Conservation (phyloP, 2,797 vertebrate species). For the Semotilus atromaculatus region DNA sequence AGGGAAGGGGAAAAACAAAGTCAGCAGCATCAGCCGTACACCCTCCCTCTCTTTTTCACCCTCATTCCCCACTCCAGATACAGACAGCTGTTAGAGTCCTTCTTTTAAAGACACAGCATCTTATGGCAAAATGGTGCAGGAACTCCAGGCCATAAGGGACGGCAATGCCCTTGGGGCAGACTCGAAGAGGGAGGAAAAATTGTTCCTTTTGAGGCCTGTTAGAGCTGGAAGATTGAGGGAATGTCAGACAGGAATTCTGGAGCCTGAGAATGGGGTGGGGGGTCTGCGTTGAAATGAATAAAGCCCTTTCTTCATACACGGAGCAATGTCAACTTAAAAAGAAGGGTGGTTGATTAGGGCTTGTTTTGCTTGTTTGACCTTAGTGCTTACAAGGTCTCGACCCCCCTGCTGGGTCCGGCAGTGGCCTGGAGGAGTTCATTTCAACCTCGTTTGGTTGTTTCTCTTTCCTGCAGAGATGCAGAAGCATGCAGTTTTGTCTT, state of each 20-base stretch:
- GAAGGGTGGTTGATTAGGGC: slow-evolving; percentile 50
- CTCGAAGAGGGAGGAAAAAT: slow-evolving; percentile 8
- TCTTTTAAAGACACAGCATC: slow-evolving; percentile 68
- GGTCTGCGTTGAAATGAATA: slow-evolving; percentile 49
- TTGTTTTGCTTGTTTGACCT: slow-evolving; percentile 63
- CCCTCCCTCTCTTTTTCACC: slow-evolving; percentile 40
- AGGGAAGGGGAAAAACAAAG: slow-evolving; percentile 84
- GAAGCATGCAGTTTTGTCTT: slow-evolving; percentile 14
- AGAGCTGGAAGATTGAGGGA: slow-evolving; percentile 55
- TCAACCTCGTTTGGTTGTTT: slow-evolving; percentile 41
- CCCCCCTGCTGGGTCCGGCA: slow-evolving; percentile 32
- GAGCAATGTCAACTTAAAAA: slow-evolving; percentile 51
- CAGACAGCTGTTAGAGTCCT: slow-evolving; percentile 85
- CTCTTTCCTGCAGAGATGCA: slow-evolving; percentile 7
- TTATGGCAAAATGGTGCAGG: slow-evolving; percentile 21
- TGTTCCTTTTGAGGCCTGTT: slow-evolving; percentile 47
- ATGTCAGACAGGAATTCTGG: slow-evolving; percentile 54
- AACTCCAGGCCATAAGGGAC: slow-evolving; percentile 20
- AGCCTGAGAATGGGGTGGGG: slow-evolving; percentile 21
- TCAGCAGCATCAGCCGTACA: slow-evolving; percentile 71
- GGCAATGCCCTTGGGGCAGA: slow-evolving; percentile 29
- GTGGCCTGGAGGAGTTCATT: slow-evolving; percentile 41
- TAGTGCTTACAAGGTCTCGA: slow-evolving; percentile 54
- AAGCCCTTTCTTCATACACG: slow-evolving; percentile 51
- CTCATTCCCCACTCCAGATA: slow-evolving; percentile 74